A percentile compares a stretch with the other conserved stretches of the same genome.
Conservation (phyloP, 2,797 vertebrate species). For the Aselliscus stoliczkanus region DNA sequence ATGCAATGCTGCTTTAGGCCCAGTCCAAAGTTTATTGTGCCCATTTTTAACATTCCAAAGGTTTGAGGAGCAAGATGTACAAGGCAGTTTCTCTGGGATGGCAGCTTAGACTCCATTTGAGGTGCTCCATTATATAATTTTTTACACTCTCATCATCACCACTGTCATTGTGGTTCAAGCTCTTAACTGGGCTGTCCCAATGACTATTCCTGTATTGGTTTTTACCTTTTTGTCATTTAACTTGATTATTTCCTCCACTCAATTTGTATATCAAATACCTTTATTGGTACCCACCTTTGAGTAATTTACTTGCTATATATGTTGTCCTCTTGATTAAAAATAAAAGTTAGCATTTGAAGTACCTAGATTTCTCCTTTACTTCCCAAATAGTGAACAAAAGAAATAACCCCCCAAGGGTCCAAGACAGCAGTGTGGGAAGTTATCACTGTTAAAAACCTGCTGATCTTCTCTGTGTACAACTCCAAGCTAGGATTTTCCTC, state of each 20-base stretch:
- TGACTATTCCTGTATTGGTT: not conserved
- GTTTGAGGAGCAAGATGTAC: not conserved
- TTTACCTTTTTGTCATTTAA: not conserved
- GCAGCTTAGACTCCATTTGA: not conserved
- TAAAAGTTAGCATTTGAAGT: not conserved
- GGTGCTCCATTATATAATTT: not conserved
- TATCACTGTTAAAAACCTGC: not conserved
- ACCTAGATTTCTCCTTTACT: not conserved
- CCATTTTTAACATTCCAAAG: not conserved
- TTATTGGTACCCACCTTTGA: not conserved
- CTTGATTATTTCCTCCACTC: not conserved
- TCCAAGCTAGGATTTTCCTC: not conserved
- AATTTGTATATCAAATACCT: not conserved
- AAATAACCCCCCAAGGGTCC: not conserved
- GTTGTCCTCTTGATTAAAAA: not conserved
- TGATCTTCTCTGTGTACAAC: not conserved
- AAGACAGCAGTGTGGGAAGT: not conserved
- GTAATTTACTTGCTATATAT: not conserved
- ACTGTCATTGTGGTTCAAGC: not conserved
- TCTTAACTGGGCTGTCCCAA: not conserved
- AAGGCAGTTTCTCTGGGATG: not conserved
- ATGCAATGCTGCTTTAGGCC: not conserved
- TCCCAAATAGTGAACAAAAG: not conserved
- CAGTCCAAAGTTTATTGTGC: not conserved
- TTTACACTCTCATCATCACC: not conserved